A percentile compares a stretch with the other conserved stretches of the same genome.
Conservation (phyloP, 2,888 invertebrate species). For the Macrosoma leucophasiata region DNA sequence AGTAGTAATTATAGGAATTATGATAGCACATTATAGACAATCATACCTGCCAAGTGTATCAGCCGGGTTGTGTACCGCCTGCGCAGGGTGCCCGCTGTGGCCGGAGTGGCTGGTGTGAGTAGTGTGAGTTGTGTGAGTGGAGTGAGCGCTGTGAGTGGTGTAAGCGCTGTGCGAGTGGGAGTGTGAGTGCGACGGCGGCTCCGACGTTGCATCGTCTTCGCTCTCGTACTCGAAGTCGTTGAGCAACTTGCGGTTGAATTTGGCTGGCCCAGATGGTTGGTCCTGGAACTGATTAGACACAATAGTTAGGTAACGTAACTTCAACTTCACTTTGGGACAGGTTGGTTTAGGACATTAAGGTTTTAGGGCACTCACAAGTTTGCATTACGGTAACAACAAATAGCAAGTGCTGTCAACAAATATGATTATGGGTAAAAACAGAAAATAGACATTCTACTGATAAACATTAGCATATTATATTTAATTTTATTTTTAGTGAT, state of each 20-base stretch:
- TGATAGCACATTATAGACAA: background rate
- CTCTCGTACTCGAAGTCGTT: slow-evolving; percentile 93
- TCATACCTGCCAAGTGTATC: slow-evolving; percentile 60
- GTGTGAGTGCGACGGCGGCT: slow-evolving; percentile 27
- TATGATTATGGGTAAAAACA: no score
- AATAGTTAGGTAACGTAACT: no score
- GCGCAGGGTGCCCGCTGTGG: slow-evolving; percentile 16
- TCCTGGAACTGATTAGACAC: slow-evolving; percentile 50
- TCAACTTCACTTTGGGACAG: no score
- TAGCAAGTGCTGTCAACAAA: no score
- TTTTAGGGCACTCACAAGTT: no score
- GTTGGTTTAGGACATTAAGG: no score
- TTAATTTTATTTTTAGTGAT: no score
- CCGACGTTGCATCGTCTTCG: slow-evolving; percentile 85
- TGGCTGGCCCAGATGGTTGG: slow-evolving; percentile 64
- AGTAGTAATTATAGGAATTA: background rate
- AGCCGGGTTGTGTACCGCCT: slow-evolving; percentile 32
- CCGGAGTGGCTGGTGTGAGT: slow-evolving; percentile 18
- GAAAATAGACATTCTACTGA: no score
- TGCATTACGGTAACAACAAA: no score
- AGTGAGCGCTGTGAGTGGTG: slow-evolving; percentile 28
- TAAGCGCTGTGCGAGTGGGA: slow-evolving; percentile 27
- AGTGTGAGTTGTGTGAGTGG: slow-evolving; percentile 15
- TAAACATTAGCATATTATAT: no score
- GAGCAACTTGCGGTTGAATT: slow-evolving; percentile 89